Evolutionary conservation across 2,888 invertebrate species (phyloP).

Genomic region (Cheilosia grossa): DNA sequence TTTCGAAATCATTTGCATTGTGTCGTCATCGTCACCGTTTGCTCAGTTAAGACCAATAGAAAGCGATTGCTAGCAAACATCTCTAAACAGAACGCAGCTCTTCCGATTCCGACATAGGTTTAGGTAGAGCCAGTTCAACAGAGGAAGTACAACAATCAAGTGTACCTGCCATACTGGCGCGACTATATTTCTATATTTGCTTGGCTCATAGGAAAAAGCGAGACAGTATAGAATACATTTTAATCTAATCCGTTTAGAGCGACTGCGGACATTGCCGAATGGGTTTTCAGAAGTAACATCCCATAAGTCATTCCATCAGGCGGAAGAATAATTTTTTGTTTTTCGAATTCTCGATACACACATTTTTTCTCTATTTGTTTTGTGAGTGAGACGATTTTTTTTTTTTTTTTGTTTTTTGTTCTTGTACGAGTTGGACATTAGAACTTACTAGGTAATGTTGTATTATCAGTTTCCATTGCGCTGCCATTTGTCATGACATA

Average conservation of each 20-base stretch:
- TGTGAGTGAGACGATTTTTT: not conserved
- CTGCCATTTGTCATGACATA: constrained; percentile 6
- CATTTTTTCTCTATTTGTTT: constrained; percentile 1
- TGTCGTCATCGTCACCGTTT: too few species aligned
- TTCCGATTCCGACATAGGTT: too few species aligned
- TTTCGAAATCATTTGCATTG: too few species aligned
- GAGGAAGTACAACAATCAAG: too few species aligned
- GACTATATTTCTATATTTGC: not conserved
- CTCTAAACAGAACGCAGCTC: too few species aligned
- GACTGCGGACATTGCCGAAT: not conserved
- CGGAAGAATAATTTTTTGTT: not conserved
- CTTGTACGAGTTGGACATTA: not conserved
- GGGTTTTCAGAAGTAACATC: not conserved
- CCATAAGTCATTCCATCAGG: not conserved
- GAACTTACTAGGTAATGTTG: not conserved
- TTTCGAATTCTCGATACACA: not conserved
- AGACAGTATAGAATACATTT: not conserved
- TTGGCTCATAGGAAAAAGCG: not conserved
- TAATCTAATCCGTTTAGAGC: not conserved
- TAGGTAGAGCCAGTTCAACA: too few species aligned
- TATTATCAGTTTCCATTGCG: not conserved
- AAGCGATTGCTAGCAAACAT: too few species aligned
- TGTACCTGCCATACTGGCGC: too few species aligned
- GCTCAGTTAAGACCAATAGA: too few species aligned
- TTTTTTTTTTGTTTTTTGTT: not conserved